Conservation (phyloP, 2,113 vertebrate species). For the Platycercus adscitus region DNA sequence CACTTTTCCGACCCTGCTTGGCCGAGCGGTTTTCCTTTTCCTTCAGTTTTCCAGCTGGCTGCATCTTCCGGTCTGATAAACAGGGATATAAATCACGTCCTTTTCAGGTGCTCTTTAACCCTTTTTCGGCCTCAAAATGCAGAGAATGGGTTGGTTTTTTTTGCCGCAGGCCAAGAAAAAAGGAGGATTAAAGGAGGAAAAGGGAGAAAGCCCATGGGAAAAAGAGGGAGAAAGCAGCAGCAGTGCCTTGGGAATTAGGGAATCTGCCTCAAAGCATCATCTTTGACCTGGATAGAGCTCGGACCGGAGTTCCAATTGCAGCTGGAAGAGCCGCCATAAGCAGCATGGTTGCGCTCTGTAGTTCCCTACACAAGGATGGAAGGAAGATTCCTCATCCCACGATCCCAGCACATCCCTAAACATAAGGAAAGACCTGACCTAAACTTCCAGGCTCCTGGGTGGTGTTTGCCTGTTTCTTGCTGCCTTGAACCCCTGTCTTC, state of each 20-base stretch:
- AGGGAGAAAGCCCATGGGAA: background rate
- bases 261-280: background rate
- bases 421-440: background rate
- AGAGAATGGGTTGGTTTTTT: background rate
- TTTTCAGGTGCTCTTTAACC: background rate
- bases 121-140: background rate
- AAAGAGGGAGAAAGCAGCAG: background rate
- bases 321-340: background rate
- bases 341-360: accelerated
- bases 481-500: background rate
- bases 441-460: background rate
- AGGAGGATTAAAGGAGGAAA: no score
- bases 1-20: background rate
- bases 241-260: background rate
- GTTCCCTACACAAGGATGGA: accelerated
- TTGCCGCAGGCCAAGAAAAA: background rate
- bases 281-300: no score
- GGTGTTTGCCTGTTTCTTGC: background rate
- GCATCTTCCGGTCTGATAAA: background rate
- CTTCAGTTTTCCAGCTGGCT: background rate
- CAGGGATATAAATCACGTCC: background rate
- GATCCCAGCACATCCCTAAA: background rate
- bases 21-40: background rate
- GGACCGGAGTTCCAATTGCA: background rate
- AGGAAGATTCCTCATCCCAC: background rate